A percentile compares a stretch with the other conserved stretches of the same genome.
phyloP scores from a whole-genome alignment of 2,113 vertebrate genomes.

The Python bivittatus region DNA sequence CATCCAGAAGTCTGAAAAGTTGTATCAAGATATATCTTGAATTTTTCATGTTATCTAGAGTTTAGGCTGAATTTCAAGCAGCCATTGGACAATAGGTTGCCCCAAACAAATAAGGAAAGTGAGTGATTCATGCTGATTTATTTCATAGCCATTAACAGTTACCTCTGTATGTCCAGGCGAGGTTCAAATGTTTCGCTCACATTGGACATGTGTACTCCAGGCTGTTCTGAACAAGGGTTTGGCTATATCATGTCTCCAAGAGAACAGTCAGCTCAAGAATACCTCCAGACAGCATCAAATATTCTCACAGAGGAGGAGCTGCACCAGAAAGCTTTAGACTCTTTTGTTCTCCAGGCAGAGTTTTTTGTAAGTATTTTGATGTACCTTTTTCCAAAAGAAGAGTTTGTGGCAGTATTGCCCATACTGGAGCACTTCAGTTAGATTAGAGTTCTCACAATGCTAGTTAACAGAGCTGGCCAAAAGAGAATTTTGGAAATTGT shows the following conservation, averaged over 20 bases:
- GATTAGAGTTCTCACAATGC: neutral
- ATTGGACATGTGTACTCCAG: constrained; percentile 96
- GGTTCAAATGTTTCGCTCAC: constrained; percentile 98
- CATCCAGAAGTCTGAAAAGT: neutral
- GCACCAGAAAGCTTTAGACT: constrained; percentile 90
- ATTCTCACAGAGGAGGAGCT: constrained; percentile 85
- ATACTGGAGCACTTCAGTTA: neutral
- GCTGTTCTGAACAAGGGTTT: constrained; percentile 90
- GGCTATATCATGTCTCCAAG: constrained; percentile 91
- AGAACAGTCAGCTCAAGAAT: constrained; percentile 89
- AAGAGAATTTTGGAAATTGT: too few relatives aligned
- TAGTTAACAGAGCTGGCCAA: too few relatives aligned
- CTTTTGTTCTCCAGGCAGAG: constrained; percentile 91
- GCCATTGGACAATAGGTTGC: neutral
- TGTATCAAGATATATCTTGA: neutral
- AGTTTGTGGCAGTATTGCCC: neutral
- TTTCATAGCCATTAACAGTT: neutral
- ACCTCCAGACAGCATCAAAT: constrained; percentile 87
- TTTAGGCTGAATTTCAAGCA: neutral
- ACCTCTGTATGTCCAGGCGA: constrained; percentile 77
- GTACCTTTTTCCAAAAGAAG: neutral
- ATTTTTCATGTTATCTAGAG: neutral
- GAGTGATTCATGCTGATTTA: neutral
- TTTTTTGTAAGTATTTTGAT: constrained; percentile 89
- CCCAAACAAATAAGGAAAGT: neutral